Base-by-base conservation (phyloP, 2,888 invertebrate genomes). In the Encarsia formosa region DNA sequence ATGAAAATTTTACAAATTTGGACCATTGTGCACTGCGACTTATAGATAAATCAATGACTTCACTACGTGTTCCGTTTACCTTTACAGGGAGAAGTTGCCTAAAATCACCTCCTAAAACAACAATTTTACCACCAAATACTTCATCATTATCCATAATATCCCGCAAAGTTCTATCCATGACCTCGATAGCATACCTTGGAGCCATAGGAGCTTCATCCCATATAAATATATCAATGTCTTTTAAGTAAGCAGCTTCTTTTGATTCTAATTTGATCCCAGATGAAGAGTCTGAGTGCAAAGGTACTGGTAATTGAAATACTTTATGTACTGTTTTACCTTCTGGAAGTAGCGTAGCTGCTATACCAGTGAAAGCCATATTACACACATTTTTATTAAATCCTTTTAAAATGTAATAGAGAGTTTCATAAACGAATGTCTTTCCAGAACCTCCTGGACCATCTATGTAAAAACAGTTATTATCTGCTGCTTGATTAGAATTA, bases 311-410 rank as follows among this genome's bases (percentile, higher is more conserved):
- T 18, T 61, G 58, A 54, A 71, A 73, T 18, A 58, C 51, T n/a
- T 63, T 62, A 51, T 73, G 73, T 2, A 62, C 62, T n/a, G 73
- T 75, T 49, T 60, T 53, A 5, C 72, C 74, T 15, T 65, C 60
- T 24, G 56, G 55, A 22, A 71, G 54, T 20, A 71, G 50, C 18
- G 61, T 65, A 2, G 67, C 66, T n/a, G 68, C 67, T 19, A 70
- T 67, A 13, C 67, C 69, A 2, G 66, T 66, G 47, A 60, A 65
- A 1, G 68, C 66, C 39, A 67, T 61, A 57, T 51, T 32, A 57
- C 39, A 5, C 48, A 51, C 53, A 37, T 49, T 35, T 16, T 42
- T 32, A 4, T 29, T 29, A 4, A 9, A 16, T n/a, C 16, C 13
- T 16, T 9, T 11, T 15, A 40, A 40, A 11, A 41, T 15, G 9